Base-by-base conservation (phyloP, 1,140 invertebrate genomes). In the Camponotus floridanus region DNA sequence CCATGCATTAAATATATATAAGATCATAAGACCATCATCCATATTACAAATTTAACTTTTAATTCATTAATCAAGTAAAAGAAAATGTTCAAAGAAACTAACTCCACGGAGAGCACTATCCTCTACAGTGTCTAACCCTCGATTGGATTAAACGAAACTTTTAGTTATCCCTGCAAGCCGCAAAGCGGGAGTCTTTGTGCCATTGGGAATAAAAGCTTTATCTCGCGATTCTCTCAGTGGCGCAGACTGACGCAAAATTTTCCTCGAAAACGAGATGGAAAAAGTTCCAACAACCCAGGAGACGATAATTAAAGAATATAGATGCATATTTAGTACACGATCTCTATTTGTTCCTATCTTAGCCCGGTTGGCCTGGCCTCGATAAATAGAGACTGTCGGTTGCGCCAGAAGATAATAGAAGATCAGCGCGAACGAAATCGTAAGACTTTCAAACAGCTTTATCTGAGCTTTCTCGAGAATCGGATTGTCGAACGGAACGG, bases 91-190 rank as follows among this genome's bases (percentile, higher is more conserved):
- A n/a, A 39, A 26, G 48, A 80, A 80, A 67, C 33, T 15, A 59
- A 39, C 36, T 31, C 78, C 36, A 2, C 6, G 21, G 78, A 59
- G 65, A 42, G 65, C 26, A 70, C 39, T 51, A 42, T 59, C 48
- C 36, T 6, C 65, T 21, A 31, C 13, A 36, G 13, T 55, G n/a
- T 67, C 67, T 71, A 45, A 81, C 51, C 68, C 61, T 78, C 78
- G 78, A 80, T 80, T 80, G 78, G 78, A 80, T 80, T 61, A 83
- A 83, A 62, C 79, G 79, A 83, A 83, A 83, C 79, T 83, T 83
- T 73, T 83, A 83, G 68, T 83, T 83, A 81, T 31, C 9, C 68
- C n/a, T 59, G 42, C 70, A 48, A 83, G 55, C 55, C 68, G 39
- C 67, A 83, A 74, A 74, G 68, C 55, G 39, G 26, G 48, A 83